These are phyloP conservation scores for Bombylius discolor DNA, from an alignment of 2,888 invertebrate genomes.

Conservation along the genomic window DNA sequence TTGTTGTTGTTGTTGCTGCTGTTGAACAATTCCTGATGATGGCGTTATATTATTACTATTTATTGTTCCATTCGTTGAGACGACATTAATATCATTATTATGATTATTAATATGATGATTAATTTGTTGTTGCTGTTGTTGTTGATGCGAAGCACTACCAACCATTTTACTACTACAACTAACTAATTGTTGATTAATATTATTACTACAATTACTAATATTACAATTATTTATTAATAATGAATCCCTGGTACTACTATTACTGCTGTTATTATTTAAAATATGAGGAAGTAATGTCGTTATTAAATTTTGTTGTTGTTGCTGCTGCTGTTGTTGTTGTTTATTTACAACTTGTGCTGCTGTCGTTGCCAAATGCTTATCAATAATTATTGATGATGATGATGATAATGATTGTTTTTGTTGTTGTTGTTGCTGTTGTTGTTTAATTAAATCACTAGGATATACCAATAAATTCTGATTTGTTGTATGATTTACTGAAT, in stretches of 20 bases:
- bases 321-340: neutral
- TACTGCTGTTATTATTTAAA: slow-evolving; percentile 9
- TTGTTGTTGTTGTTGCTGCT: slow-evolving; percentile 8
- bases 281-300: slow-evolving; percentile 10
- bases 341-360: neutral
- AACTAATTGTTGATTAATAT: slow-evolving; percentile 4
- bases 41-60: slow-evolving; percentile 2
- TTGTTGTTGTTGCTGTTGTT: neutral
- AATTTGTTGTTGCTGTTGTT: slow-evolving; percentile 5
- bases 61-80: slow-evolving; percentile 1
- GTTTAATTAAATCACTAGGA: neutral
- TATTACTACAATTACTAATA: slow-evolving; percentile 7
- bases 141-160: slow-evolving; percentile 7
- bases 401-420: neutral
- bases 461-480: too few relatives aligned
- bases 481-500: too few relatives aligned
- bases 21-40: neutral
- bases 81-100: neutral
- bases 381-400: neutral
- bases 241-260: neutral
- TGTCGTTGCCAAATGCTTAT: neutral
- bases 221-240: slow-evolving; percentile 11
- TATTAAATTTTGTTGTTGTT: neutral
- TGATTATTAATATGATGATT: neutral
- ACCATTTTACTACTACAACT: slow-evolving; percentile 9